A percentile compares a stretch with the other conserved stretches of the same genome.
Conservation (phyloP, 2,113 vertebrate genomes). For the Echinops telfairi region DNA sequence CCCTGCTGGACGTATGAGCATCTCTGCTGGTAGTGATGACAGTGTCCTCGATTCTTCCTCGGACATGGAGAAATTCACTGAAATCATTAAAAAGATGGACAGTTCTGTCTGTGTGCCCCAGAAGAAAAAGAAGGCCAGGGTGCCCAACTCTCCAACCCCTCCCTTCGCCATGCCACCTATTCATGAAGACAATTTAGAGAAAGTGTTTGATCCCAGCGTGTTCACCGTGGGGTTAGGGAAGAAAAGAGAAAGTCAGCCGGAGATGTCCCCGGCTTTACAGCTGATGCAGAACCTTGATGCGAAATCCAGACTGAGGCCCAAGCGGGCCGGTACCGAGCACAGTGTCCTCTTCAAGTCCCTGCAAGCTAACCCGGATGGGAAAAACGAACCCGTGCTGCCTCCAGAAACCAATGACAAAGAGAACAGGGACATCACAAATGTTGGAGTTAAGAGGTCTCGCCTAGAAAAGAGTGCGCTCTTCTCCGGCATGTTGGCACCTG, state of each 20-base stretch:
- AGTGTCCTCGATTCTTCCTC: constrained; percentile 88
- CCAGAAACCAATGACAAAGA: constrained; percentile 83
- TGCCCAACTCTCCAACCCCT: constrained; percentile 89
- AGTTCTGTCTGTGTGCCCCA: constrained; percentile 91
- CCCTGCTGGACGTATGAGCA: constrained; percentile 75
- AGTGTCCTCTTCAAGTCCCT: constrained; percentile 90
- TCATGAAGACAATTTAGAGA: constrained; percentile 94
- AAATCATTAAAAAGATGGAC: constrained; percentile 93
- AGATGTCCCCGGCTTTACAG: constrained; percentile 89
- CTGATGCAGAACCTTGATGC: constrained; percentile 89
- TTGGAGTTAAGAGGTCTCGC: constrained; percentile 89
- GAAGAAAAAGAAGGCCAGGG: constrained; percentile 90
- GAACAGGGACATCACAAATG: constrained; percentile 74
- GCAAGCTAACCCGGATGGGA: constrained; percentile 69
- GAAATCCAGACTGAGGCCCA: constrained; percentile 86
- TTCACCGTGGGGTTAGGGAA: constrained; percentile 93
- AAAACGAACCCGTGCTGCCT: constrained; percentile 59
- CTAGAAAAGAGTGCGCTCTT: constrained; percentile 94
- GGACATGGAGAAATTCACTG: constrained; percentile 93
- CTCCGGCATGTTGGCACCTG: constrained; percentile 89
- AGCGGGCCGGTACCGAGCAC: constrained; percentile 90
- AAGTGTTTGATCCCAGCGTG: constrained; percentile 91
- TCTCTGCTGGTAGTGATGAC: constrained; percentile 88
- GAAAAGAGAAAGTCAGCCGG: constrained; percentile 86
- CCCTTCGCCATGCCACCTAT: constrained; percentile 94